Base-by-base conservation (phyloP, 2,888 invertebrate species). In the Scaptomyza tumidula region DNA sequence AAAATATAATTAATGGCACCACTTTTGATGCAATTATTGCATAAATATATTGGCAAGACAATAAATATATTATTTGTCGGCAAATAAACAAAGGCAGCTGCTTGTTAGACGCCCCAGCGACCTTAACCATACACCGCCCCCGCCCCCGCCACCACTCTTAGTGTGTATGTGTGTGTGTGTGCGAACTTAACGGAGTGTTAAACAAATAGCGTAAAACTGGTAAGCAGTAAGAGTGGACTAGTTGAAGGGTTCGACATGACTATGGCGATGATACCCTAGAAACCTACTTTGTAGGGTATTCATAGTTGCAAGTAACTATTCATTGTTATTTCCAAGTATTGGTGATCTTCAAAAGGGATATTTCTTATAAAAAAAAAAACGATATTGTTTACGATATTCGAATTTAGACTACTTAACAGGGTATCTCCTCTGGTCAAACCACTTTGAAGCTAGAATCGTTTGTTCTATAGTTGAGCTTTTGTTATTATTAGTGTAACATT, bases 1-100 rank as follows among this genome's bases (percentile, higher is more conserved):
- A 65, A 72, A 77, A 83, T 56, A 88, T 86, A 86, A 85, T 86
- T 88, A 83, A 88, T 85, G 80, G 72, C 78, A 83, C 71, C 87
- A 88, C 84, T 86, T 86, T 86, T 65, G 63, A 77, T 88, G 84
- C 84, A 84, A 88, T 78, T 80, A 88, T 80, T 86, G 75, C 84
- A 84, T 88, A 78, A 78, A 83, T 86, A 86, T 86, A 88, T 83
- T 88, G 80, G 63, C 65, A 70, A 83, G 80, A 78, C 73, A 88
- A 83, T 75, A 80, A 80, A 88, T 88, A 88, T 88, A 82, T 68
- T 73, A 78, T 80, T 29, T 59, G 84, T 80, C 86, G 81, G 81
- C 84, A 73, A 76, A 80, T 77, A 72, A 61, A 83, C 84, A 81
- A 83, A 80, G 86, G 63, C 73, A 49, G 70, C 66, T 48, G 70